phyloP scores from a whole-genome alignment of 2,113 vertebrate genomes.

The Xiphorhynchus elegans region DNA sequence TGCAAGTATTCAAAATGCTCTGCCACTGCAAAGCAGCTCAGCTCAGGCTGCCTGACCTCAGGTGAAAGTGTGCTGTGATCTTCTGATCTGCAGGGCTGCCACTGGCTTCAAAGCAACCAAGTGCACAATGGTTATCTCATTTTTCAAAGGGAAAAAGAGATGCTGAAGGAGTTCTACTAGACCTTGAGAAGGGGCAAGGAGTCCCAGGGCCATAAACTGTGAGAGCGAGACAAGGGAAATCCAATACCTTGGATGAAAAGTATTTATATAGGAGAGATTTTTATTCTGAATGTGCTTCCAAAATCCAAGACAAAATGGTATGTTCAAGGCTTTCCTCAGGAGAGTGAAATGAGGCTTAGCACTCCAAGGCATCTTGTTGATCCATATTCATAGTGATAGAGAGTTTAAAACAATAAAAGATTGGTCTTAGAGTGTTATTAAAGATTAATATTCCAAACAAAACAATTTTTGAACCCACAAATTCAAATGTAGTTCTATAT shows the following conservation, averaged over 20 bases:
- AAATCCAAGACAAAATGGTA: neutral
- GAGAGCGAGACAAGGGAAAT: slow-evolving; percentile 1
- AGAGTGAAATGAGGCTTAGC: neutral
- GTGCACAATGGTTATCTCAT: neutral
- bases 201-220: slow-evolving; percentile 1
- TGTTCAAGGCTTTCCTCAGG: neutral
- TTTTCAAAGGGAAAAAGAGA: slow-evolving; percentile 25
- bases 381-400: neutral
- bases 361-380: neutral
- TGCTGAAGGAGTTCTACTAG: slow-evolving; percentile 9
- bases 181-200: slow-evolving; percentile 25
- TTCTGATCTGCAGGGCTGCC: slow-evolving; percentile 14
- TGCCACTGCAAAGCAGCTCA: neutral
- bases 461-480: neutral
- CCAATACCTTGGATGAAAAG: neutral
- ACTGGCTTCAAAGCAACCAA: slow-evolving; percentile 8
- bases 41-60: neutral
- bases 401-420: neutral
- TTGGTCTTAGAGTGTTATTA: neutral
- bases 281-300: neutral
- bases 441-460: neutral
- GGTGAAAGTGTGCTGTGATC: slow-evolving; percentile 43
- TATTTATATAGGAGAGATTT: neutral
- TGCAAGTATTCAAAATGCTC: neutral
- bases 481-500: neutral